Evolutionary conservation across 2,113 vertebrate genomes (phyloP).

Genomic region (Ibidorhyncha struthersii): DNA sequence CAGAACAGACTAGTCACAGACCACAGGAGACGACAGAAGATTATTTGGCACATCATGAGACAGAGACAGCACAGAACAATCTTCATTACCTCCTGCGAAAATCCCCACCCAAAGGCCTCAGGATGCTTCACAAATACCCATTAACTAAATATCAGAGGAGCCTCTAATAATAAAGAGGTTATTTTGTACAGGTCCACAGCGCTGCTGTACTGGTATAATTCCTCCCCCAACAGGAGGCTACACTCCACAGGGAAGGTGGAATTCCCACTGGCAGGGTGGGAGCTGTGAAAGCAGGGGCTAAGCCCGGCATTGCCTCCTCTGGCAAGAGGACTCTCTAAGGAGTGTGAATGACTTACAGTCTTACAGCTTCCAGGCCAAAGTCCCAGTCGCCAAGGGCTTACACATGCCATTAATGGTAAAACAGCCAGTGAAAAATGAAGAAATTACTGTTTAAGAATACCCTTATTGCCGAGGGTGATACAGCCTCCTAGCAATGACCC

Average conservation of each 20-base stretch:
- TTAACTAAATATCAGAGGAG: not conserved
- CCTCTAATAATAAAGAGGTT: not conserved
- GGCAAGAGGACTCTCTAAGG: not conserved
- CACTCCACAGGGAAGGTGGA: not conserved
- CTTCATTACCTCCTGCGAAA: not conserved
- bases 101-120: not conserved
- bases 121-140: not conserved
- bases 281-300: not conserved
- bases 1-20: not conserved
- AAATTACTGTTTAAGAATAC: not conserved
- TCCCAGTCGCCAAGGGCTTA: not conserved
- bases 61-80: not conserved
- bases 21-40: not conserved
- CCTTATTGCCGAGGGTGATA: rapidly evolving
- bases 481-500: not conserved
- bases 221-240: not conserved
- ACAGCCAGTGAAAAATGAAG: not conserved
- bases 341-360: not conserved
- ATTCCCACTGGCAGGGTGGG: rapidly evolving
- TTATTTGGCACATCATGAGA: not conserved
- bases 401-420: not conserved
- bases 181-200: not conserved
- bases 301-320: not conserved
- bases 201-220: rapidly evolving
- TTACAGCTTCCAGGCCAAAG: not conserved